These are phyloP conservation scores for Copsychus sechellarum DNA, from an alignment of 2,113 vertebrate species.

Conservation along the genomic window DNA sequence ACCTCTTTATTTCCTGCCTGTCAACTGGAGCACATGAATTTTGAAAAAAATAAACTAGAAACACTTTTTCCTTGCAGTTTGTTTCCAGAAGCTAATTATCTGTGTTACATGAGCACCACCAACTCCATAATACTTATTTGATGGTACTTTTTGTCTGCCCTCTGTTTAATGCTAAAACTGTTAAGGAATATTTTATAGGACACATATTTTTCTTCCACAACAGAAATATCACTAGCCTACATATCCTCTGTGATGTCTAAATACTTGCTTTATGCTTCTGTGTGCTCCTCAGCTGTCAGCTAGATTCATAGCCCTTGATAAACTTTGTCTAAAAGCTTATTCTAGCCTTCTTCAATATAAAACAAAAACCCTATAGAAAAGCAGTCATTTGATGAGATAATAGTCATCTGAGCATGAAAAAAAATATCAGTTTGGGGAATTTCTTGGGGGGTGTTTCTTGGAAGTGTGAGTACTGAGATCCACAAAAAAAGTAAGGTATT, in stretches of 20 bases:
- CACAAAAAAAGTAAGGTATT: neutral
- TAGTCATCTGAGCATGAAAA: neutral
- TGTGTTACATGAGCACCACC: neutral
- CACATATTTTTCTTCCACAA: neutral
- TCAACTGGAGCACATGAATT: neutral
- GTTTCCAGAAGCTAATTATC: neutral
- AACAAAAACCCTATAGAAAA: neutral
- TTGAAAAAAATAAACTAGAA: neutral
- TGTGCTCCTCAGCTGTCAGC: neutral
- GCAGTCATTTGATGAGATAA: neutral
- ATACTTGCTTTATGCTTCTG: neutral
- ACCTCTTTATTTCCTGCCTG: neutral
- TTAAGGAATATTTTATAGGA: neutral
- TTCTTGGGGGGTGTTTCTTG: neutral
- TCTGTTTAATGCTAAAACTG: neutral
- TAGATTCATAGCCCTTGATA: neutral
- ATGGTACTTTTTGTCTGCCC: neutral
- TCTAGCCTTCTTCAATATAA: neutral
- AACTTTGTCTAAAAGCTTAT: neutral
- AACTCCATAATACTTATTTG: neutral
- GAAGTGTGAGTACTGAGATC: neutral
- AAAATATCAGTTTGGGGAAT: neutral
- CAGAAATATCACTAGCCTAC: neutral
- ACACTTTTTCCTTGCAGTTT: neutral
- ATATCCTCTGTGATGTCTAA: neutral